Evolutionary conservation across 2,888 invertebrate genomes (phyloP).

Genomic region (Chloroclysta siterata): DNA sequence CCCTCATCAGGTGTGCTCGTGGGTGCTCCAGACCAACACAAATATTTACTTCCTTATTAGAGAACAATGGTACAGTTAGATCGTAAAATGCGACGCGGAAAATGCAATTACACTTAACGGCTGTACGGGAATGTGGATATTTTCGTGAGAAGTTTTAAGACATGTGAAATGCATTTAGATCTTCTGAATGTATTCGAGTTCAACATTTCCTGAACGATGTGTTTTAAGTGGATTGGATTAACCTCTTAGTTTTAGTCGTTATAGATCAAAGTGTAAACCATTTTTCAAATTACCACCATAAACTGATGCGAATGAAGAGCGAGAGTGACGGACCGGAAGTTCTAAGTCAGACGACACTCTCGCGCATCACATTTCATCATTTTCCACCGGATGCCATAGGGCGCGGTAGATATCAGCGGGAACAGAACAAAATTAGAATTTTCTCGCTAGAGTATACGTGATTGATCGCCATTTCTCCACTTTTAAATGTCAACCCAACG

Average conservation of each 20-base stretch:
- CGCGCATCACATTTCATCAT: conserved; percentile 52
- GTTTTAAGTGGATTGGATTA: conserved; percentile 33
- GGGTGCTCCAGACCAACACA: conserved; percentile 56
- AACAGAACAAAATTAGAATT: conserved; percentile 66
- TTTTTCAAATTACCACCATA: conserved; percentile 59
- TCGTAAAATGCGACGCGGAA: conserved; percentile 67
- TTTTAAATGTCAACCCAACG: conserved; percentile 47
- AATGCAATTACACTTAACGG: conserved; percentile 44
- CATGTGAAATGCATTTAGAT: background rate
- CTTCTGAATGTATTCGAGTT: background rate
- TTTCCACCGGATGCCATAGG: conserved; percentile 62
- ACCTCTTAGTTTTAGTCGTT: conserved; percentile 37
- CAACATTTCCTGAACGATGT: background rate
- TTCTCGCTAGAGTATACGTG: conserved; percentile 55
- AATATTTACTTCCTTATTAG: conserved; percentile 83
- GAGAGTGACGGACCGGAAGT: conserved; percentile 65
- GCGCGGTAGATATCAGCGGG: conserved; percentile 61
- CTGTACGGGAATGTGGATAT: conserved; percentile 21
- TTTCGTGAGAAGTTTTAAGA: conserved; percentile 17
- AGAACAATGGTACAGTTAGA: conserved; percentile 73
- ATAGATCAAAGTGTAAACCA: conserved; percentile 60
- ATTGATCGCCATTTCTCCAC: conserved; percentile 57
- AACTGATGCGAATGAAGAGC: conserved; percentile 54
- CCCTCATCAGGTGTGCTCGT: conserved; percentile 35
- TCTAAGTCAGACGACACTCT: conserved; percentile 57